Base-by-base conservation (phyloP, 2,888 invertebrate genomes). In the Luffia ferchaultella region DNA sequence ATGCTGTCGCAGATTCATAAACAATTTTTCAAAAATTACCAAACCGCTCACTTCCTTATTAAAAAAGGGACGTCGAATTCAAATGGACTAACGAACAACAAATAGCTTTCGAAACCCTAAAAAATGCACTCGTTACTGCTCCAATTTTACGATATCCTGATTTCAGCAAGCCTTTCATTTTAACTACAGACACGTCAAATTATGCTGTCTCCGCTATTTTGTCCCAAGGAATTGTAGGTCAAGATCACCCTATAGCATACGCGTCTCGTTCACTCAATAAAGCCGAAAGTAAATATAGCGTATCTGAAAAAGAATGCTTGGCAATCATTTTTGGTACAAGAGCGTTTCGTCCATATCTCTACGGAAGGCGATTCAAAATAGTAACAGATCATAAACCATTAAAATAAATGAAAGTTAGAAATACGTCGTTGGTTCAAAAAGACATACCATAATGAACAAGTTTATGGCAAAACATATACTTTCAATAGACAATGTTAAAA, bases 301-400 rank as follows among this genome's bases (percentile, higher is more conserved):
- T 59, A 0, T 59, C 67, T 16, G 68, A 72, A 53, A 69, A 68
- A 46, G 68, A 73, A 56, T 51, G 70, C 1, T 50, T 66, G 20
- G 62, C 62, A 0, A 65, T 70, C 9, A 59, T 70, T 1, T 70
- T 64, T 65, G 63, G 65, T 0, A 53, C 61, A 3, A 67, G 69
- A 53, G 62, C 61, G 20, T 65, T 72, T 15, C 51, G 68, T 45
- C 68, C 67, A 2, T 70, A 68, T 18, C 19, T 73, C 2, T 70
- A 67, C 18, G 68, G 68, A 2, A 57, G 56, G 20, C 58, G 61
- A 50, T 73, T 76, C 40, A 60, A 52, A 0, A 68, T 76, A 0
- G 60, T 65, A 1, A 74, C 70, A 0, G 74, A 76, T 49, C 73
- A 75, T 51, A 57, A 63, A 48, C 68, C 68, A 1, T 49, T 73